Evolutionary conservation across 2,888 invertebrate species (phyloP).

Genomic region (Gibbula magus): DNA sequence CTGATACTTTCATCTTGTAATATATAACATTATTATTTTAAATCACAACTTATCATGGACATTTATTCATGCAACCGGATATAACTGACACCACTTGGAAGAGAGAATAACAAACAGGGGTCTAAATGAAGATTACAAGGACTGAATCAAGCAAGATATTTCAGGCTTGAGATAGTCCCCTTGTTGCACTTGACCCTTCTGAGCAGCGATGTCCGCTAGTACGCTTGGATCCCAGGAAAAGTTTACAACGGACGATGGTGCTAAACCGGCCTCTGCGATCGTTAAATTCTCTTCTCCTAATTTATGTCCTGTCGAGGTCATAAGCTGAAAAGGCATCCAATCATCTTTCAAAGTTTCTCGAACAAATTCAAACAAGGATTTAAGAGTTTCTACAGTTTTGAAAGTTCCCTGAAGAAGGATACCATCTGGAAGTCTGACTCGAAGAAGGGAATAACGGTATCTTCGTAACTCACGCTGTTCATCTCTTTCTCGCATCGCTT

Average conservation of each 20-base stretch:
- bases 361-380: constrained; percentile 86
- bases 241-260: constrained; percentile 88
- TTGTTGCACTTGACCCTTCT: constrained; percentile 53
- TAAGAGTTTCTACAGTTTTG: constrained; percentile 86
- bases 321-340: constrained; percentile 82
- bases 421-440: constrained; percentile 88
- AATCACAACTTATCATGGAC: too few species aligned
- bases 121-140: constrained; percentile 21
- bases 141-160: constrained; percentile 79
- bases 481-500: constrained; percentile 95
- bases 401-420: constrained; percentile 86
- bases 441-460: constrained; percentile 84
- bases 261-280: constrained; percentile 86
- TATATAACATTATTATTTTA: too few species aligned
- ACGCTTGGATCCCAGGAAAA: constrained; percentile 81
- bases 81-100: too few species aligned
- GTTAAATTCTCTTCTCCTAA: constrained; percentile 81
- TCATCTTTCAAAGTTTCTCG: constrained; percentile 84
- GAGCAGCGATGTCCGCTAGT: constrained; percentile 62
- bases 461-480: constrained; percentile 86
- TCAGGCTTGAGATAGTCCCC: constrained; percentile 84
- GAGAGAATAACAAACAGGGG: too few species aligned
- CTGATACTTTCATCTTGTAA: too few species aligned
- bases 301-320: constrained; percentile 82
- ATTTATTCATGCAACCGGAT: too few species aligned